Evolutionary conservation across 2,113 vertebrate species (phyloP).

Genomic region (Psammodynastes pulverulentus): DNA sequence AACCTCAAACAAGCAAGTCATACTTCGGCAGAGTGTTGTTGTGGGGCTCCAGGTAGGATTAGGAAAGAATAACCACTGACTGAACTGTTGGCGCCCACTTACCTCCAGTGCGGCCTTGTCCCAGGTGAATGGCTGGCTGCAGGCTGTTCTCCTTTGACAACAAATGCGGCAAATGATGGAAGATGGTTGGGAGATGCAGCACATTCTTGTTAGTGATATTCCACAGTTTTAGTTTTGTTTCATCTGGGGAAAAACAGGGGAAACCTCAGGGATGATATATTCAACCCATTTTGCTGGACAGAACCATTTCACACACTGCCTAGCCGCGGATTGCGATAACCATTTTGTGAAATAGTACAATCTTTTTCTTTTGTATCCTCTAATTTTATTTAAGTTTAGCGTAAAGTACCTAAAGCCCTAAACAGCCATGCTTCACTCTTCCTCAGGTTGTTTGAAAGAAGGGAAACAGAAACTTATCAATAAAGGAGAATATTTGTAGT

Average conservation of each 20-base stretch:
- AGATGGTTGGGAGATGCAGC: conserved; percentile 94
- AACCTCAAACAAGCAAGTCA: background rate
- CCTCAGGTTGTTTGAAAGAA: conserved; percentile 46
- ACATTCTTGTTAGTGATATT: conserved; percentile 93
- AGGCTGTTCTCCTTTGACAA: conserved; percentile 93
- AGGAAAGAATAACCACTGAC: conserved; percentile 39
- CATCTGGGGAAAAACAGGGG: conserved; percentile 74
- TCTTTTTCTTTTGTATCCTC: conserved; percentile 54
- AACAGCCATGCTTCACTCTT: conserved; percentile 42
- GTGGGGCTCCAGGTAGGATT: conserved; percentile 43
- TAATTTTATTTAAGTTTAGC: conserved; percentile 57
- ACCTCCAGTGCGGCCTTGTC: conserved; percentile 96
- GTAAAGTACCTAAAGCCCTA: conserved; percentile 39
- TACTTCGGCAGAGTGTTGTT: conserved; percentile 20
- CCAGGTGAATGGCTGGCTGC: conserved; percentile 90
- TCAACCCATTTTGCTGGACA: conserved; percentile 48
- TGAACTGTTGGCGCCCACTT: conserved; percentile 51
- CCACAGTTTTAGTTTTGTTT: conserved; percentile 92
- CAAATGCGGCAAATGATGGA: conserved; percentile 98
- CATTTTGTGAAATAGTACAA: conserved; percentile 59
- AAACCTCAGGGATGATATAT: background rate
- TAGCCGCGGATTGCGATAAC: conserved; percentile 37
- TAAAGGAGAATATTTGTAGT: background rate
- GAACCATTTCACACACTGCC: conserved; percentile 56
- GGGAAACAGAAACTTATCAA: conserved; percentile 52